Conservation (phyloP, 2,113 vertebrate genomes). For the Paracanthobrama guichenoti region DNA sequence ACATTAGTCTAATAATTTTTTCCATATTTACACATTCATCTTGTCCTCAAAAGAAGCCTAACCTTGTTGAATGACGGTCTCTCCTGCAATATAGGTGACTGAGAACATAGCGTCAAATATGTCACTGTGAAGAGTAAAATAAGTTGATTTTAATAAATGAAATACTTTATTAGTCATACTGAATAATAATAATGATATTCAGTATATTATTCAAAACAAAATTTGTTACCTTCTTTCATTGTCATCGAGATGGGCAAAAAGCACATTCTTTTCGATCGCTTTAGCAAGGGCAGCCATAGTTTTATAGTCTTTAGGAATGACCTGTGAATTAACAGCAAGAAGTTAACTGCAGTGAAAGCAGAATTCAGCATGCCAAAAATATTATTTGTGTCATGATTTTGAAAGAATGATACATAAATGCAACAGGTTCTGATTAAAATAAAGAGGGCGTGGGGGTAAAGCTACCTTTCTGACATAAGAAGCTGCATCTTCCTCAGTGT, state of each 20-base stretch:
- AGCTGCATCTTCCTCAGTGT: conserved; percentile 97
- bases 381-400: not conserved
- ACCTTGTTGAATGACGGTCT: conserved; percentile 98
- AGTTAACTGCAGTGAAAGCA: not conserved
- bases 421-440: not conserved
- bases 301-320: conserved; percentile 99
- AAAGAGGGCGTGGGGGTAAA: too few relatives aligned
- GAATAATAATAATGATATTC: not conserved
- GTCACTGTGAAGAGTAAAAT: conserved; percentile 77
- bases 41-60: not conserved
- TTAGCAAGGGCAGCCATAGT: conserved; percentile 99
- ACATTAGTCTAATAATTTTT: not conserved
- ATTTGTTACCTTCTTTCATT: conserved; percentile 90
- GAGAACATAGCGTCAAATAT: conserved; percentile 99
- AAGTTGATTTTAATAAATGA: not conserved
- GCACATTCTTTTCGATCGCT: conserved; percentile 98
- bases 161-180: not conserved
- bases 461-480: conserved; percentile 99
- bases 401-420: not conserved
- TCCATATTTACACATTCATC: not conserved
- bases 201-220: not conserved
- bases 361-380: not conserved
- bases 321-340: conserved; percentile 69
- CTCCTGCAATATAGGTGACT: conserved; percentile 95
- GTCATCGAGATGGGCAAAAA: conserved; percentile 97